Base-by-base conservation (phyloP, 2,113 vertebrate genomes). In the Propithecus coquereli region DNA sequence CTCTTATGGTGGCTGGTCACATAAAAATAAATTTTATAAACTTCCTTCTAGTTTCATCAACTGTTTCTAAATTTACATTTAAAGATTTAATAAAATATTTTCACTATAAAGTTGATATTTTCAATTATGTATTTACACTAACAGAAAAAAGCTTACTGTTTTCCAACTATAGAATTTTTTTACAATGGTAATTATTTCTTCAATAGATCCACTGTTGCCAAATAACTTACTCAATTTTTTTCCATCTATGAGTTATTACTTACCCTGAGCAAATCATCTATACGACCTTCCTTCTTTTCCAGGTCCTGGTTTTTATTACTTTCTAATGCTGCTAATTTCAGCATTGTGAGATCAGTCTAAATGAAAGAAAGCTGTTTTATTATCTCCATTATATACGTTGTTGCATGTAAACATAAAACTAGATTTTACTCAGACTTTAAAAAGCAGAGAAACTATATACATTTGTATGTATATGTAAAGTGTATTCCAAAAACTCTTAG, bases 241-340 rank as follows among this genome's bases (percentile, higher is more conserved):
- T 6, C 54, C 37, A 79, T 86, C 79, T 40, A 30, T 76, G 47
- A 91, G 40, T 87, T 88, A 82, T 84, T 97, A 98, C 99, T 99
- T 98, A 99, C 99, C 99, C 99, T 98, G 98, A 99, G 99, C 99
- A 99, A 99, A 98, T 99, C 99, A 98, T 99, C 99, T 99, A 99
- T 99, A 98, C 99, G 99, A 95, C 99, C 99, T 98, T 99, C 99
- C 97, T 99, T 99, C 98, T 99, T 99, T 99, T 99, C 99, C 98
- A 99, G 99, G 98, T 99, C 99, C 97, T 99, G 99, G 98, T 99
- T 99, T 98, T 99, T 99, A 98, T 99, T 99, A 99, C 99, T 99
- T 99, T 99, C 99, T 98, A 99, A 99, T 98, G 99, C 99, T 98
- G 99, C 99, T 99, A 99, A 98, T 98, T 99, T 99, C 98, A 99